Conservation (phyloP, 2,113 vertebrate genomes). For the Suricata suricatta region DNA sequence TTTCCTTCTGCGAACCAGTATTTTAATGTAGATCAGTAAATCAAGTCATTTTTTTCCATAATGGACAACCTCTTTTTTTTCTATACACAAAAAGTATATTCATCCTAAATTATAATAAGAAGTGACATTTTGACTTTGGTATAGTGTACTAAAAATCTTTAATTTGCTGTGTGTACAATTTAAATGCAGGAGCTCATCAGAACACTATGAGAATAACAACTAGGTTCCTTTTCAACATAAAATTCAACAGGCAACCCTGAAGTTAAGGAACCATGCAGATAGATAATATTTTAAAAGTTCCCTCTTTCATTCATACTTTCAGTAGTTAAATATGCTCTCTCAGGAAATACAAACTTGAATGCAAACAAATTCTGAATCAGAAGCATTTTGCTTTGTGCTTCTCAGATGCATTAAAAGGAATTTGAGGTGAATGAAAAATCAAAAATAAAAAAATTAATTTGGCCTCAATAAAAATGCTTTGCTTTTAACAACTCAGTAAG, state of each 20-base stretch:
- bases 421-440: not conserved
- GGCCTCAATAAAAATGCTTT: conserved; percentile 21
- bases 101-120: not conserved
- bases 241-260: not conserved
- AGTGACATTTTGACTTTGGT: not conserved
- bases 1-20: not conserved
- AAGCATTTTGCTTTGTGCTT: not conserved
- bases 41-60: not conserved
- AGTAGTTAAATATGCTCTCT: not conserved
- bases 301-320: not conserved
- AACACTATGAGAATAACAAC: conserved; percentile 30
- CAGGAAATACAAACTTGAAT: not conserved
- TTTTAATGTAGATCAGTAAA: conserved; percentile 14
- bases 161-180: not conserved
- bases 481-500: conserved; percentile 40
- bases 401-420: conserved; percentile 36
- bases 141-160: not conserved
- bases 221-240: not conserved
- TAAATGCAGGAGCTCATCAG: not conserved
- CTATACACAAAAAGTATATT: not conserved
- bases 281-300: not conserved
- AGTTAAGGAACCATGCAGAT: not conserved
- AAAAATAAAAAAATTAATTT: not conserved
- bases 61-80: not conserved
- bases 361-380: not conserved